phyloP scores from a whole-genome alignment of 1,140 invertebrate species.

The Euglossa dilemma region DNA sequence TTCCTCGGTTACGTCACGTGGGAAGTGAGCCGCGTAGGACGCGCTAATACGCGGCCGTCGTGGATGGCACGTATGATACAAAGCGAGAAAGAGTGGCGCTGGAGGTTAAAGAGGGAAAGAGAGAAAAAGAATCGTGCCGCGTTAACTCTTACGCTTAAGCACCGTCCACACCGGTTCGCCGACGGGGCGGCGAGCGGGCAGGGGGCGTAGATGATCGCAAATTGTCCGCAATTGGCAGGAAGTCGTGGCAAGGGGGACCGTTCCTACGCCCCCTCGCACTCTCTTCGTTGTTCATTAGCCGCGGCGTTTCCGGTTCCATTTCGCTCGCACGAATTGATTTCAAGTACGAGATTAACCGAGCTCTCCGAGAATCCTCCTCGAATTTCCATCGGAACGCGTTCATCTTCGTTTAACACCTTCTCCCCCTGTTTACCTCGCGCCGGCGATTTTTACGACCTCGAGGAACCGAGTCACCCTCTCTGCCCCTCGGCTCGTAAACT shows the following conservation, averaged over 20 bases:
- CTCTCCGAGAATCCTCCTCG: neutral
- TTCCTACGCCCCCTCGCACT: slow-evolving; percentile 74
- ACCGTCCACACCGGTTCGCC: slow-evolving; percentile 58
- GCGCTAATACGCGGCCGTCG: slow-evolving; percentile 63
- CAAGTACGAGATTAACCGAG: slow-evolving; percentile 53
- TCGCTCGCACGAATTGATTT: slow-evolving; percentile 65
- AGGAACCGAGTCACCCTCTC: too few relatives aligned
- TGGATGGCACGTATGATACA: slow-evolving; percentile 41
- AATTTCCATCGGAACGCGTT: neutral
- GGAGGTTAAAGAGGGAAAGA: slow-evolving; percentile 16
- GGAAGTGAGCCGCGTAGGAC: slow-evolving; percentile 69
- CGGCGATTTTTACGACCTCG: neutral
- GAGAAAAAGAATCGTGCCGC: slow-evolving; percentile 61
- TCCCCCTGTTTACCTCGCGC: neutral
- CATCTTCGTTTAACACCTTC: neutral
- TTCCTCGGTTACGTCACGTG: slow-evolving; percentile 68
- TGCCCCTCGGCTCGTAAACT: too few relatives aligned
- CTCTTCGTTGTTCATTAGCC: slow-evolving; percentile 74
- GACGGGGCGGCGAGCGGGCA: slow-evolving; percentile 65
- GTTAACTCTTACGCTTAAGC: slow-evolving; percentile 73
- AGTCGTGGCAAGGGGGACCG: slow-evolving; percentile 76
- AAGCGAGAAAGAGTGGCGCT: slow-evolving; percentile 33
- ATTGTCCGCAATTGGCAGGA: slow-evolving; percentile 82
- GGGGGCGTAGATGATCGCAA: slow-evolving; percentile 81
- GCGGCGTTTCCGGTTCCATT: slow-evolving; percentile 59